Base-by-base conservation (phyloP, 2,797 vertebrate genomes). In the Halcyon badia region DNA sequence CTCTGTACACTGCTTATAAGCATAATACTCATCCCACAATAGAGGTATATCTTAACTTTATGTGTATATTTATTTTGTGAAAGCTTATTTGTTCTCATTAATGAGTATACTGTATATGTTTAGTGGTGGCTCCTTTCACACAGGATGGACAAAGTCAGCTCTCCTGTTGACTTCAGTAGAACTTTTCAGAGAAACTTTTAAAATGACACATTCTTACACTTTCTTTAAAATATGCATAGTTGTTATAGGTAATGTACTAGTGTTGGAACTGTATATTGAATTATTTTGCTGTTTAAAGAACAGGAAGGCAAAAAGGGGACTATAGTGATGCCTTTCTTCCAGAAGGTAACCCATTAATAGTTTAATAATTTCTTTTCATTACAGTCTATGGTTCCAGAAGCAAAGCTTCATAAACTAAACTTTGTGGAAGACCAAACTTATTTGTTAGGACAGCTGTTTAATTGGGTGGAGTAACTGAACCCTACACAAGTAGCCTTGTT, bases 1-100 rank as follows among this genome's bases (percentile, higher is more conserved):
- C 99, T 44, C 98, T 99, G 49, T 99, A 99, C 98, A 99, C 99
- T 13, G 99, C 99, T 97, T 99, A 99, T 97, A 99, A 99, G 98
- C 99, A 99, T 99, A 99, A 99, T 97, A 99, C 99, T 49, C 99
- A 99, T 97, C 99, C 99, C 88, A 99, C 99, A 46, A 99, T 99
- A 98, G 99, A 99, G 99, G 99, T 99, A 98, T 94, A 92, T 93
- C 60, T 56, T 72, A 92, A 92, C 60, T 56, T 72, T 94, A 52
- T 93, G 44, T 57, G 18, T 73, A 4, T 66, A n/a, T 69, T 86
- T 64, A 31, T 57, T 64, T 88, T 84, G 57, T 71, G 78, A 17
- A 51, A 76, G 22, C 28, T 57, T 58, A 7, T 31, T 66, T 85
- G 26, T 72, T 91, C 60, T 93, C 41, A 6, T 65, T 86, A 48